Conservation (phyloP, 1,140 invertebrate species). For the Drosophila virilis region DNA sequence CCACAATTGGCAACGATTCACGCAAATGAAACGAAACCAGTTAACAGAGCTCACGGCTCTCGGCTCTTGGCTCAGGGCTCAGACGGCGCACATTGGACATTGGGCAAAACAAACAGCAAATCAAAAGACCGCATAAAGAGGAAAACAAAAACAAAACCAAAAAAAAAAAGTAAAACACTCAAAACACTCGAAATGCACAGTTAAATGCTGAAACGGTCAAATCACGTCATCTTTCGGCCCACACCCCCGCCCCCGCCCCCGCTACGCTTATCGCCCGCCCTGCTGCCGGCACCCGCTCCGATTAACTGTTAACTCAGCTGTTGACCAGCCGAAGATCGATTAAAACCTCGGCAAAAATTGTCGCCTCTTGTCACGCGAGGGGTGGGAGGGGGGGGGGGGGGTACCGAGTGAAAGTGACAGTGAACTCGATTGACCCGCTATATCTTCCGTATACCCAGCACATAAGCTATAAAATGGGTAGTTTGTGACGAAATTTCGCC, state of each 20-base stretch:
- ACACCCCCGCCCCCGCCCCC: no score
- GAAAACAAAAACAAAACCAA: constrained; percentile 1
- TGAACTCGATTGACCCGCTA: constrained; percentile 74
- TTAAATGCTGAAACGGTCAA: constrained; percentile 52
- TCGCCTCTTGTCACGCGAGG: constrained; percentile 17
- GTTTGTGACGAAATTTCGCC: neutral
- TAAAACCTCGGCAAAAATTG: constrained; percentile 29
- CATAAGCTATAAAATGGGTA: neutral
- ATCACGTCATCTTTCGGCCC: constrained; percentile 18
- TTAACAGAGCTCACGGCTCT: constrained; percentile 20
- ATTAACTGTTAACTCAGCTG: constrained; percentile 26
- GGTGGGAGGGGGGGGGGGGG: neutral
- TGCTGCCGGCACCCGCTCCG: constrained; percentile 13
- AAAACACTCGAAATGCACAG: constrained; percentile 60
- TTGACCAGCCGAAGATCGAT: constrained; percentile 21
- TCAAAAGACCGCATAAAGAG: constrained; percentile 34
- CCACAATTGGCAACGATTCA: constrained; percentile 21
- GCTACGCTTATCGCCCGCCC: neutral
- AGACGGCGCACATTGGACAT: constrained; percentile 19
- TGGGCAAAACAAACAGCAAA: constrained; percentile 18
- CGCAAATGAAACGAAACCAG: constrained; percentile 36
- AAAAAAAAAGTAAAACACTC: neutral
- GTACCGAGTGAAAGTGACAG: constrained; percentile 70
- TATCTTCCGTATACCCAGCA: constrained; percentile 40
- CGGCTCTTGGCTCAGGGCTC: neutral